Percentiles rank a stretch among this genome's conserved stretches.
These are phyloP conservation scores for Morpho achilles DNA, from an alignment of 2,888 invertebrate species.

Conservation along the genomic window DNA sequence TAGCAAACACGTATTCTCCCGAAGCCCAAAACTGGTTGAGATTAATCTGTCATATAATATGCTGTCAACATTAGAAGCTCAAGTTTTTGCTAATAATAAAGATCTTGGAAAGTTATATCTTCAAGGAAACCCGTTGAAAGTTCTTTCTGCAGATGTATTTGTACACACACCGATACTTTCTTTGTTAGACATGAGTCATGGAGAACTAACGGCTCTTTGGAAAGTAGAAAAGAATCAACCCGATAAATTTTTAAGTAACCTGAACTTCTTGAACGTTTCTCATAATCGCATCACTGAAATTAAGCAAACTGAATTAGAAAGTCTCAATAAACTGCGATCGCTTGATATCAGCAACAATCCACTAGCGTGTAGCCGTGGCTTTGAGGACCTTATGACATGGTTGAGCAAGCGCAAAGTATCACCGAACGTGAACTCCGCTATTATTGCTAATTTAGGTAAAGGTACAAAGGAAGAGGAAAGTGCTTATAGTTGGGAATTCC, in stretches of 20 bases:
- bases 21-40: conserved; percentile 79
- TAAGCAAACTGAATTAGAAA: conserved; percentile 78
- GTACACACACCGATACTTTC: conserved; percentile 79
- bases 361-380: conserved; percentile 83
- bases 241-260: conserved; percentile 68
- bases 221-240: conserved; percentile 71
- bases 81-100: conserved; percentile 83
- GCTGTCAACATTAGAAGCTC: conserved; percentile 79
- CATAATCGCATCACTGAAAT: conserved; percentile 80
- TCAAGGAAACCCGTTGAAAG: conserved; percentile 84
- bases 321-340: conserved; percentile 76
- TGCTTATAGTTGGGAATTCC: conserved; percentile 69
- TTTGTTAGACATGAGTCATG: conserved; percentile 85
- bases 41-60: conserved; percentile 86
- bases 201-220: conserved; percentile 83
- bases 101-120: conserved; percentile 83
- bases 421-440: conserved; percentile 63
- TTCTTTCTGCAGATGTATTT: conserved; percentile 84
- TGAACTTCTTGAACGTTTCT: conserved; percentile 79
- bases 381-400: conserved; percentile 83
- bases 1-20: conserved; percentile 75
- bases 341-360: conserved; percentile 83
- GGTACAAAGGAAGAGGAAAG: conserved; percentile 56
- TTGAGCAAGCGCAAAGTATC: conserved; percentile 79
- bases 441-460: conserved; percentile 60